Evolutionary conservation across 2,113 vertebrate genomes (phyloP).

Genomic region (Neolamprologus modestus): DNA sequence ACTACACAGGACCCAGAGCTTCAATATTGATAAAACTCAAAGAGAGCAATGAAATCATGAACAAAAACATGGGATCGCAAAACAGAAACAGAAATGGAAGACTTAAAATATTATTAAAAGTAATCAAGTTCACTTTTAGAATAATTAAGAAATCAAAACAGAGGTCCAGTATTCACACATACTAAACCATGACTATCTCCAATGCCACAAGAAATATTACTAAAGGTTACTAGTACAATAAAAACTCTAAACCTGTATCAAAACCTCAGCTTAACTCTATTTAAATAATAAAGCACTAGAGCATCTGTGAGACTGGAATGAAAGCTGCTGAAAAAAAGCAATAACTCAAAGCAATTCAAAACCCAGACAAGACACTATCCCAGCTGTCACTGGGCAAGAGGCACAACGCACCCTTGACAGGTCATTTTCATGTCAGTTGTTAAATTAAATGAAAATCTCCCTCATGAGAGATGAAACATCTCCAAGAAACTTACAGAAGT

Average conservation of each 20-base stretch:
- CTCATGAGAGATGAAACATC: neutral
- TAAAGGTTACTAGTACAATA: neutral
- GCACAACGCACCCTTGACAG: neutral
- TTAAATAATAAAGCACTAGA: neutral
- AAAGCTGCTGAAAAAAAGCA: neutral
- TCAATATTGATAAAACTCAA: neutral
- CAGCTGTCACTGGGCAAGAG: neutral
- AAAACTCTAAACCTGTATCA: neutral
- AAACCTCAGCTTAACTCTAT: neutral
- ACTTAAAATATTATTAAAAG: neutral
- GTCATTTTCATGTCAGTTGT: neutral
- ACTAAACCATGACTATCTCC: neutral
- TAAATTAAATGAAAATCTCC: neutral
- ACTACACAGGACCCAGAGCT: neutral
- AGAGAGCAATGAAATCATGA: neutral
- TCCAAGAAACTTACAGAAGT: neutral
- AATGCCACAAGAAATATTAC: neutral
- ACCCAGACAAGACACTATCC: neutral
- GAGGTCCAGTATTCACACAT: neutral
- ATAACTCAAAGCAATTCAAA: neutral
- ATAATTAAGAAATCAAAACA: neutral
- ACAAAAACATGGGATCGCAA: neutral
- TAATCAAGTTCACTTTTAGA: neutral
- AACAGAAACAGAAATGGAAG: neutral
- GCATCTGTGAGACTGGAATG: neutral